Percentiles rank a stretch among this genome's conserved stretches.
Conservation (phyloP, 2,113 vertebrate genomes). For the Australoheros scitulus region DNA sequence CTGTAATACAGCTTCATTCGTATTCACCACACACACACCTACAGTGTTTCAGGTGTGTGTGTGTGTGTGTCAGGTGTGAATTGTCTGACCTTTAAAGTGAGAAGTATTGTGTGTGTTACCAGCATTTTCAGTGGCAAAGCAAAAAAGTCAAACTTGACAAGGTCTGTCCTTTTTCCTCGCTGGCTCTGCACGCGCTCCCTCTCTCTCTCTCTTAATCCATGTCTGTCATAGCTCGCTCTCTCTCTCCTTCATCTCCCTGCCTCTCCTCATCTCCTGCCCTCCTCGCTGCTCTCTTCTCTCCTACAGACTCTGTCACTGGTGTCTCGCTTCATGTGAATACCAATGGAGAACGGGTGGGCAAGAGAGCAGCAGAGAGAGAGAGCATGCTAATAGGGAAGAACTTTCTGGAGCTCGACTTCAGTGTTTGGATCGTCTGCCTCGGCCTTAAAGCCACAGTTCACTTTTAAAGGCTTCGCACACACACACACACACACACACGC, state of each 20-base stretch:
- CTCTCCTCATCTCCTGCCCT: not conserved
- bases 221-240: not conserved
- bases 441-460: not conserved
- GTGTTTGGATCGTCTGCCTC: not conserved
- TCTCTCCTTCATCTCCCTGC: not conserved
- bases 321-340: constrained; percentile 55
- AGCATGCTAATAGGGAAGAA: constrained; percentile 45
- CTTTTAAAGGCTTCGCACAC: not conserved
- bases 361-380: constrained; percentile 30
- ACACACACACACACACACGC: no score
- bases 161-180: not conserved
- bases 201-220: constrained; percentile 1
- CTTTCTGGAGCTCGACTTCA: constrained; percentile 38
- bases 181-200: not conserved
- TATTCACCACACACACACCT: constrained; percentile 22
- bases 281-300: not conserved
- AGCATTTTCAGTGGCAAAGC: constrained; percentile 7
- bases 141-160: constrained; percentile 55
- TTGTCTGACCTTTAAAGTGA: constrained; percentile 54
- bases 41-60: not conserved
- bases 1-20: not conserved
- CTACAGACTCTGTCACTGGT: constrained; percentile 36
- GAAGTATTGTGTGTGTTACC: constrained; percentile 11
- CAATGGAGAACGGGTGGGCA: constrained; percentile 46
- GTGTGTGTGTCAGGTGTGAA: constrained; percentile 23